These are phyloP conservation scores for Anabacerthia variegaticeps DNA, from an alignment of 2,797 vertebrate species.

Conservation along the genomic window DNA sequence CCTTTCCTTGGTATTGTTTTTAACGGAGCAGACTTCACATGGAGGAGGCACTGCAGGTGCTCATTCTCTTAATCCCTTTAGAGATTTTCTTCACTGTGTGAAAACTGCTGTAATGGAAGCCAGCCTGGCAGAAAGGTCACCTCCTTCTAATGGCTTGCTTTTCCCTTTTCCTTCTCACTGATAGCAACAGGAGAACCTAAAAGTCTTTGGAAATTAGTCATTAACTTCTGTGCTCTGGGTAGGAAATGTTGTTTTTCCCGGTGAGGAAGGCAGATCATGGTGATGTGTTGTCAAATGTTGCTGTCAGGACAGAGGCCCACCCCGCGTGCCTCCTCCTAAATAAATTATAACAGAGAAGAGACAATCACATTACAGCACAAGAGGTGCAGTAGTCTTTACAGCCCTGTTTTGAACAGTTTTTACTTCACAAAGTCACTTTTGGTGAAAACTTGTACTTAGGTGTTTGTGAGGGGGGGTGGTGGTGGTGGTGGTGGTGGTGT, in stretches of 20 bases:
- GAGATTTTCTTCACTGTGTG: background rate
- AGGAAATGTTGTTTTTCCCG: background rate
- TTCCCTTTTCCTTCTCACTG: background rate
- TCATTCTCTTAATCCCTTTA: background rate
- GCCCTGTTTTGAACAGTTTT: background rate
- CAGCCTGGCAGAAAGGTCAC: conserved; percentile 34
- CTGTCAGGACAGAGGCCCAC: background rate
- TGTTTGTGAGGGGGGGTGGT: background rate
- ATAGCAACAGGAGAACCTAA: background rate
- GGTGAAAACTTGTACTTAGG: background rate
- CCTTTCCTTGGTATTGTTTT: background rate
- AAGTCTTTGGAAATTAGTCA: background rate
- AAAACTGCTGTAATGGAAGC: conserved; percentile 13
- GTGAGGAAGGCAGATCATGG: background rate
- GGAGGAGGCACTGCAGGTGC: background rate
- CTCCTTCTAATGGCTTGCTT: background rate
- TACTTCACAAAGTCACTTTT: background rate
- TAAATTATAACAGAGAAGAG: no score
- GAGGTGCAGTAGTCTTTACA: background rate
- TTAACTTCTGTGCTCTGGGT: background rate
- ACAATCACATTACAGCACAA: background rate
- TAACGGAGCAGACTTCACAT: background rate
- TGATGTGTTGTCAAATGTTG: background rate
- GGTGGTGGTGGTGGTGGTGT: background rate
- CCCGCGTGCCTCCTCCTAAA: background rate